Evolutionary conservation across 2,113 vertebrate species (phyloP).

Genomic region (Helogale parvula): DNA sequence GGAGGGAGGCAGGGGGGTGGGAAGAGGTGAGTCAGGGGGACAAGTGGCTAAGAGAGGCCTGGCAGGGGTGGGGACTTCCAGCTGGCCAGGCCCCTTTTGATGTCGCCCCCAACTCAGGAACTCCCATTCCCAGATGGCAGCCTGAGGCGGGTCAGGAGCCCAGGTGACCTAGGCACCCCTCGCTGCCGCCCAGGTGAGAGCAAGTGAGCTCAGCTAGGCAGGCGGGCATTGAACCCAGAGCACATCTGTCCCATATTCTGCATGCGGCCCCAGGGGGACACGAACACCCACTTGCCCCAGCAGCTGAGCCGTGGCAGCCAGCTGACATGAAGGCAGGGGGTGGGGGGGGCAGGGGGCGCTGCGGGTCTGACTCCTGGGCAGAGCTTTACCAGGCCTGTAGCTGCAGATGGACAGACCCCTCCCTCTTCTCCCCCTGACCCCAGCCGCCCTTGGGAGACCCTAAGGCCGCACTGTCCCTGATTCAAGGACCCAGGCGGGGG

Average conservation of each 20-base stretch:
- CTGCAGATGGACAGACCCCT: background rate
- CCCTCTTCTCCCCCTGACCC: background rate
- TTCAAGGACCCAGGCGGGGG: background rate
- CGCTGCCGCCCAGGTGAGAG: background rate
- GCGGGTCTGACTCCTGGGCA: background rate
- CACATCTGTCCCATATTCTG: rapidly evolving
- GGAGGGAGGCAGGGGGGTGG: background rate
- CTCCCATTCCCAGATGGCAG: background rate
- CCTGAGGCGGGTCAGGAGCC: background rate
- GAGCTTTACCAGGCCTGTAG: background rate
- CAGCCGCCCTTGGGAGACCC: background rate
- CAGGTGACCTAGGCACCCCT: background rate
- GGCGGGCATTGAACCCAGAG: background rate
- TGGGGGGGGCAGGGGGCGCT: background rate
- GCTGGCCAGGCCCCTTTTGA: background rate
- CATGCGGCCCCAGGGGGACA: background rate
- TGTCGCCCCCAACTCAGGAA: background rate
- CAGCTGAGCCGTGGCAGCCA: background rate
- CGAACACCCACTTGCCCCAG: too few species aligned
- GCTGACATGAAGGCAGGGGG: background rate
- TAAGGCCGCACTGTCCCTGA: background rate
- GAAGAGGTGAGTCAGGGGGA: background rate
- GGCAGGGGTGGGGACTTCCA: background rate
- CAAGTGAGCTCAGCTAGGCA: too few species aligned
- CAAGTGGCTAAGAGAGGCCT: background rate